Evolutionary conservation across 2,888 invertebrate species (phyloP), one percentile per base, ranked within the genome.

Genomic region (Metacarcinus magister): DNA sequence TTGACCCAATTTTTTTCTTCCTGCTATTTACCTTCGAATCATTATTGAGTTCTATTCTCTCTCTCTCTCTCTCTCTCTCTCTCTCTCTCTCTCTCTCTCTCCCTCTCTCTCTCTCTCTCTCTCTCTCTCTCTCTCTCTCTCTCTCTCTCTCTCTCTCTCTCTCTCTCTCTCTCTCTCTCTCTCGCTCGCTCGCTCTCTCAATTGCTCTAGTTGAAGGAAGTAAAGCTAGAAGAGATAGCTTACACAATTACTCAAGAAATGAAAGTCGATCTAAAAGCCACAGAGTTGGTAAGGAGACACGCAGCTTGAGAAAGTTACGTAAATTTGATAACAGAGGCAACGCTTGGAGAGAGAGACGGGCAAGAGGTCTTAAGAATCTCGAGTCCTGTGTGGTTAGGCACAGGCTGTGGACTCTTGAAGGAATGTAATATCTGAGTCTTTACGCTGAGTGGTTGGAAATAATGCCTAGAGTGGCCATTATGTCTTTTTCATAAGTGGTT

Each of bases 401-500:
- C 13, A 54, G 54, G 75, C 28, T 75, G 28, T 28, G 28, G 75
- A 28, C 28, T n/a, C 75, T 8, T 28, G 75, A 75, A 75, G 75
- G 28, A 75, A 75, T n/a, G 23, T 75, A 28, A 75, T 75, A 75
- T 75, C 60, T 60, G 19, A 60, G 60, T 4, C 23, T 75, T 75
- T 75, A 8, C 75, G n/a, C 75, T 5, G 75, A 75, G n/a, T n/a
- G n/a, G n/a, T 28, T 75, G n/a, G 2, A 75, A 75, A 75, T 75
- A 75, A 75, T 75, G 2, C 10, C 75, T 75, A 10, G 8, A 75
- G 75, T 75, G 75, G 75, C 75, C 28, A 8, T 75, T 75, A 28
- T 75, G 75, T 75, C 75, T 75, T 28, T 75, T n/a, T 8, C 75
- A n/a, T 75, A 75, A 28, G 75, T 75, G n/a, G n/a, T 75, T 75